Evolutionary conservation across 1,140 invertebrate genomes (phyloP).

Genomic region (Ceratosolen fusciceps): DNA sequence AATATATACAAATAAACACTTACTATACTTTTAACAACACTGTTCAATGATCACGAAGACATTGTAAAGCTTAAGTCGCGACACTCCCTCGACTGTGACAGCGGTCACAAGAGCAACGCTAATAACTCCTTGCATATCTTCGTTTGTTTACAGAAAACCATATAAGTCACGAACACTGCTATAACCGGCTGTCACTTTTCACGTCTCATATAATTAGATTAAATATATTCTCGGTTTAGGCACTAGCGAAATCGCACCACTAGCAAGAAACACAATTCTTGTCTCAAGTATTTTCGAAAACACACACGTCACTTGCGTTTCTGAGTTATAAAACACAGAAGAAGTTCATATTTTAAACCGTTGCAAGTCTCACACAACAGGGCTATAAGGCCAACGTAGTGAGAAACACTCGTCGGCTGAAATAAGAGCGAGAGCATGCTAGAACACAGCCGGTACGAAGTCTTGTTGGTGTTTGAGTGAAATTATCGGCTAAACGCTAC

Average conservation of each 20-base stretch:
- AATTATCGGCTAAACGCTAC: constrained; percentile 68
- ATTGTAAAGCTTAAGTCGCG: not conserved
- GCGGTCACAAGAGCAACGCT: not conserved
- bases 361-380: not conserved
- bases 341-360: not conserved
- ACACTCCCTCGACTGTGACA: not conserved
- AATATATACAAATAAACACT: not conserved
- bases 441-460: constrained; percentile 67
- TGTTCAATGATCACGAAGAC: not conserved
- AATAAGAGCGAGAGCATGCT: constrained; percentile 46
- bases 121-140: not conserved
- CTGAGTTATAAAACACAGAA: not conserved
- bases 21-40: constrained; percentile 24
- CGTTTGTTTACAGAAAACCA: not conserved
- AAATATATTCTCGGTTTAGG: constrained; percentile 4
- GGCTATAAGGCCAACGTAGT: not conserved
- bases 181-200: constrained; percentile 19
- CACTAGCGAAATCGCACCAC: constrained; percentile 1
- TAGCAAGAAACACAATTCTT: not conserved
- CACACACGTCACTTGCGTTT: constrained; percentile 13
- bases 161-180: constrained; percentile 28
- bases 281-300: not conserved
- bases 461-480: constrained; percentile 70
- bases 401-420: not conserved
- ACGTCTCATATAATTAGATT: not conserved